These are phyloP conservation scores for Nautilus pompilius DNA, from an alignment of 1,140 invertebrate species.

Conservation along the genomic window DNA sequence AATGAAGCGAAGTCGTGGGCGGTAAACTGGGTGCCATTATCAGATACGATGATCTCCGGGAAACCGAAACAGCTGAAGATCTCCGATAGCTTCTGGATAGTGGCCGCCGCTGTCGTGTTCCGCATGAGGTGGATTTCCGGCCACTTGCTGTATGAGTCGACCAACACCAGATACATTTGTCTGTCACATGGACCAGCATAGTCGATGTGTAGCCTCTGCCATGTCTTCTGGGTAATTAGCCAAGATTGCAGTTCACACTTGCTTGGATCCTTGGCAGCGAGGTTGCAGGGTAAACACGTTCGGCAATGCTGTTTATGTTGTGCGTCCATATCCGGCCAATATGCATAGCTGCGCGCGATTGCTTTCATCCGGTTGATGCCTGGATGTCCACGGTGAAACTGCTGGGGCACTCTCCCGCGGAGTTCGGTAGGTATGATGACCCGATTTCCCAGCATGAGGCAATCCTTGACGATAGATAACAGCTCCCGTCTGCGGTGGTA, in stretches of 20 bases:
- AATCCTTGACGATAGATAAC: conserved; percentile 13
- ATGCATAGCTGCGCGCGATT: conserved; percentile 56
- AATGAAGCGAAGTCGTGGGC: conserved; percentile 52
- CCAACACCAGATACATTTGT: conserved; percentile 17
- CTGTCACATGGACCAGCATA: conserved; percentile 27
- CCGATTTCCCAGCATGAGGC: conserved; percentile 17
- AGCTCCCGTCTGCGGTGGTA: conserved; percentile 11
- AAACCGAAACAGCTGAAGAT: conserved; percentile 50
- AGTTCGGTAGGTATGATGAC: conserved; percentile 53
- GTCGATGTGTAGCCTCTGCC: conserved; percentile 23
- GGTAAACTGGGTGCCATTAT: conserved; percentile 56
- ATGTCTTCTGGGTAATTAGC: conserved; percentile 16
- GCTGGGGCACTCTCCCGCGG: conserved; percentile 40
- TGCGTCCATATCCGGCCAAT: conserved; percentile 57
- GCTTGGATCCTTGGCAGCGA: neutral
- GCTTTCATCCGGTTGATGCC: conserved; percentile 61
- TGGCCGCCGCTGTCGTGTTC: conserved; percentile 11
- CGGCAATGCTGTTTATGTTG: too few relatives aligned
- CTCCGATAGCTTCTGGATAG: conserved; percentile 9
- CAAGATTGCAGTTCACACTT: conserved; percentile 7
- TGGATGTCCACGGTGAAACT: conserved; percentile 57
- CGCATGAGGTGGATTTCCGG: conserved; percentile 16
- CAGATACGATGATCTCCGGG: conserved; percentile 49
- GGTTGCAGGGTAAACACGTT: conserved; percentile 54
- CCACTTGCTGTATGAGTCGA: conserved; percentile 25